Evolutionary conservation across 2,113 vertebrate species (phyloP).

Genomic region (Carassius auratus): DNA sequence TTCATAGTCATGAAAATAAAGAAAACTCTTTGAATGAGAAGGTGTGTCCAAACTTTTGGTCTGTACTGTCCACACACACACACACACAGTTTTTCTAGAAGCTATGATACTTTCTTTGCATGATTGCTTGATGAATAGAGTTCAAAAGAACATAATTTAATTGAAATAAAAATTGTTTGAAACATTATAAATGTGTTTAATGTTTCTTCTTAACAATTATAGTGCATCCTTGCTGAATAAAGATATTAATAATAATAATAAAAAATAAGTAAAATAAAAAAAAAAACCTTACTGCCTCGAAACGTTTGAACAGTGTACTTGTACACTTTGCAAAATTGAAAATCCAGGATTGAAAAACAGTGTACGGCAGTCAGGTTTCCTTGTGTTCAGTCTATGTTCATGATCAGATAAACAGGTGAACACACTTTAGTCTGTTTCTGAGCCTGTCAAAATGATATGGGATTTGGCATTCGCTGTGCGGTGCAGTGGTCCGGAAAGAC

Average conservation of each 20-base stretch:
- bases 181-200: background rate
- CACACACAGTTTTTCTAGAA: no score
- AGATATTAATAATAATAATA: no score
- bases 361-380: background rate
- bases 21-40: no score
- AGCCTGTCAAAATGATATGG: slow-evolving; percentile 16
- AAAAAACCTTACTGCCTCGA: background rate
- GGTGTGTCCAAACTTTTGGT: no score
- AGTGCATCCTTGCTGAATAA: background rate
- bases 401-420: slow-evolving; percentile 13
- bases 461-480: background rate
- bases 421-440: slow-evolving; percentile 7
- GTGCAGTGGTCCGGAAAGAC: slow-evolving; percentile 18
- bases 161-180: background rate
- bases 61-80: no score
- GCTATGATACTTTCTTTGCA: no score
- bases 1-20: no score
- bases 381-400: background rate
- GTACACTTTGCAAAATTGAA: background rate
- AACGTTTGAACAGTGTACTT: background rate
- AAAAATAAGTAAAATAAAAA: no score
- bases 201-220: background rate
- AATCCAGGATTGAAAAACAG: background rate
- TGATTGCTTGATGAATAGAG: background rate
- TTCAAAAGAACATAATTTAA: background rate